Evolutionary conservation across 2,888 invertebrate species (phyloP).

Genomic region (Lithophane socia): DNA sequence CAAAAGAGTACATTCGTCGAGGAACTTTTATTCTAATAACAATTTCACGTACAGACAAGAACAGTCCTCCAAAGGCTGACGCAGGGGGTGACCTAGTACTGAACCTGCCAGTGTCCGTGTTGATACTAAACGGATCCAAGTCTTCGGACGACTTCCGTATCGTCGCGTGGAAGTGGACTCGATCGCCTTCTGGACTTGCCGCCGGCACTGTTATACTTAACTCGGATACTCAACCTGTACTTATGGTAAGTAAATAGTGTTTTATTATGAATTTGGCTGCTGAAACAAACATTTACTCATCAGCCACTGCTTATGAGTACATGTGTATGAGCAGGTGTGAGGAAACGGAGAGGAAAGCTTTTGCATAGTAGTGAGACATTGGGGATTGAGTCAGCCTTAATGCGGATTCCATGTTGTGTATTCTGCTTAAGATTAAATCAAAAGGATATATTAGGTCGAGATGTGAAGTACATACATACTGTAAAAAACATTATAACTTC

Average conservation of each 20-base stretch:
- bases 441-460: no score
- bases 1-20: background rate
- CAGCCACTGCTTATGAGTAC: no score
- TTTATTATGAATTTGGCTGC: background rate
- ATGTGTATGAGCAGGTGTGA: no score
- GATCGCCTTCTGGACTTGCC: constrained; percentile 94
- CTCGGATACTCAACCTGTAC: constrained; percentile 94
- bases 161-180: constrained; percentile 95
- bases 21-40: background rate
- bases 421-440: no score
- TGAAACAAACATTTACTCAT: background rate
- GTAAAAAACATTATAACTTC: no score
- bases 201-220: constrained; percentile 95
- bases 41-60: constrained; percentile 92
- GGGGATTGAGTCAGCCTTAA: no score
- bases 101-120: constrained; percentile 93
- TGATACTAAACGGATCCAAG: constrained; percentile 95
- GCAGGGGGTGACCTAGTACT: constrained; percentile 96
- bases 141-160: constrained; percentile 97
- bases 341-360: no score
- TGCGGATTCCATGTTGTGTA: no score
- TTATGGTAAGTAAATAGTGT: constrained; percentile 83
- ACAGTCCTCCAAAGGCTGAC: constrained; percentile 96
- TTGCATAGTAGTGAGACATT: no score
- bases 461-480: no score